phyloP scores from a whole-genome alignment of 1,140 invertebrate species.

The Platorchestia sp. region DNA sequence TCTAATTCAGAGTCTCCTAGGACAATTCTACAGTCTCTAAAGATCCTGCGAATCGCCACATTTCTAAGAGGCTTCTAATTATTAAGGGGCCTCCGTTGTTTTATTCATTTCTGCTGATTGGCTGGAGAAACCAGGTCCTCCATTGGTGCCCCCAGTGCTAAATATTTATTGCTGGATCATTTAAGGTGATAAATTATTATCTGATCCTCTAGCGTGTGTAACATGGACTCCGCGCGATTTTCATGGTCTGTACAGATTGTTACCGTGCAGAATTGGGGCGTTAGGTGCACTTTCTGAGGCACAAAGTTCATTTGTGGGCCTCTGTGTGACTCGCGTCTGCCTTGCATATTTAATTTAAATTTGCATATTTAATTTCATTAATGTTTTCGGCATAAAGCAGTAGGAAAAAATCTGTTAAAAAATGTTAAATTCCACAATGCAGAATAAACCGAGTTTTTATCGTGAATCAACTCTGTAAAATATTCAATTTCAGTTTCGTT shows the following conservation, averaged over 20 bases:
- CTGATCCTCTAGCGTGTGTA: background rate
- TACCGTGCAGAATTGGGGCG: no score
- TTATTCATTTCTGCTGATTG: constrained; percentile 16
- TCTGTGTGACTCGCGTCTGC: no score
- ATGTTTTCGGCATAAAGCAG: no score
- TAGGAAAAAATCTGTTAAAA: no score
- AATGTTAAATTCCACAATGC: no score
- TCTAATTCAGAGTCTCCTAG: background rate
- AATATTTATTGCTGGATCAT: background rate
- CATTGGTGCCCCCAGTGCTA: background rate
- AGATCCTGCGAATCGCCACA: background rate
- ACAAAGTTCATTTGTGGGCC: no score
- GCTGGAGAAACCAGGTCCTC: background rate
- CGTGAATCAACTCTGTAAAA: no score
- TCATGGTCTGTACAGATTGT: background rate
- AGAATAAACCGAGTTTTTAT: no score
- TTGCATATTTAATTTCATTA: no score
- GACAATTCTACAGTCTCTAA: background rate
- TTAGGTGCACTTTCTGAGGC: no score
- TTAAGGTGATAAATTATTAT: background rate
- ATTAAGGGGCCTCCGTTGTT: background rate
- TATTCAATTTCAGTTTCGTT: no score
- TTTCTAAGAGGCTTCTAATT: background rate
- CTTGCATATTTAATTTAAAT: no score
- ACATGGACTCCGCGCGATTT: background rate